A percentile compares a stretch with the other conserved stretches of the same genome.
Evolutionary conservation across 2,888 invertebrate species (phyloP).

Genomic region (Teinopalpus imperialis): DNA sequence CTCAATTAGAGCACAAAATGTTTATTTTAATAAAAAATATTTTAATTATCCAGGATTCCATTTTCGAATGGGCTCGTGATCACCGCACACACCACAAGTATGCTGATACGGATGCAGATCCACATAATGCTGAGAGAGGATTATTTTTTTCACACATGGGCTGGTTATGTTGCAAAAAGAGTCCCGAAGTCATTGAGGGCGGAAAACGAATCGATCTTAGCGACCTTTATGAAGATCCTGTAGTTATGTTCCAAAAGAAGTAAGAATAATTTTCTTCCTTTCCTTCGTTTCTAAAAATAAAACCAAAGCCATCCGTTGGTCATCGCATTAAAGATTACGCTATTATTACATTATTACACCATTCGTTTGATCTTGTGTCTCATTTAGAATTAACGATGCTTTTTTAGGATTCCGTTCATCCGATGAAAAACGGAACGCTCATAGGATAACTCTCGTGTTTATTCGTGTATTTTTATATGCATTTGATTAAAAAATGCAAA

Average conservation of each 20-base stretch:
- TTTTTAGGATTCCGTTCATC: too few species aligned
- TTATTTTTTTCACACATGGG: constrained; percentile 98
- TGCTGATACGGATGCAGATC: constrained; percentile 94
- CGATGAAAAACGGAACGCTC: too few species aligned
- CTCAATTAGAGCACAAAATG: too few species aligned
- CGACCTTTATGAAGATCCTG: constrained; percentile 91
- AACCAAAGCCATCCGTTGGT: too few species aligned
- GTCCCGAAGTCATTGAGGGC: constrained; percentile 91
- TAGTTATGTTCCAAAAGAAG: constrained; percentile 93
- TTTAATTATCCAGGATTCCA: constrained; percentile 74
- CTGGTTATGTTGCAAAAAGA: constrained; percentile 94
- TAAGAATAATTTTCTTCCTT: constrained; percentile 55
- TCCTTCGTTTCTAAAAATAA: too few species aligned
- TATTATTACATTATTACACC: too few species aligned
- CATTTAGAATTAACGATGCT: too few species aligned
- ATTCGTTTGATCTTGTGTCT: too few species aligned
- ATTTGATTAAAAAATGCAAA: constrained; percentile 16
- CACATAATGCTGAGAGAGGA: constrained; percentile 93
- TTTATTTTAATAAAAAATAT: background rate
- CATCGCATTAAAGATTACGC: too few species aligned
- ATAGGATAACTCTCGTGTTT: too few species aligned
- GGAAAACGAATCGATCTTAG: constrained; percentile 91
- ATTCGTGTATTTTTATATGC: too few species aligned
- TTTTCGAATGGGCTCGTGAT: constrained; percentile 86
- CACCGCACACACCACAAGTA: constrained; percentile 94